Evolutionary conservation across 2,113 vertebrate species (phyloP).

Genomic region (Heliornis fulica): DNA sequence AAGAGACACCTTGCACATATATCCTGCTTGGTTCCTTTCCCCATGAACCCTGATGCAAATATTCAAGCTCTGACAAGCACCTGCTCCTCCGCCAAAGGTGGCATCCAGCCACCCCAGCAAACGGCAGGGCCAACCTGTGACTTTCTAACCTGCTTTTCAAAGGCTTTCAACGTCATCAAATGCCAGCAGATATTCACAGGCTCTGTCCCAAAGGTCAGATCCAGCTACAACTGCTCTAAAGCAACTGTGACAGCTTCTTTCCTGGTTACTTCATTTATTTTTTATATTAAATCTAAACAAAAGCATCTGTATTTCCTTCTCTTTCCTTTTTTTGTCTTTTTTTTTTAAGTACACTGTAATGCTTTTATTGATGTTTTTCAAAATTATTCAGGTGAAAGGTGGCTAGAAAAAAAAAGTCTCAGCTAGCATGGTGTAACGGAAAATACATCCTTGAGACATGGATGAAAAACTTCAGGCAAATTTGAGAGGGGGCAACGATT

Average conservation of each 20-base stretch:
- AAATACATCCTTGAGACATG: neutral
- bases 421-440: neutral
- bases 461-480: neutral
- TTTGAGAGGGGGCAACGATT: neutral
- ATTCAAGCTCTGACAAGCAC: neutral
- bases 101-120: neutral
- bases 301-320: neutral
- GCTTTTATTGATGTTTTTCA: neutral
- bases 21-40: neutral
- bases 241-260: neutral
- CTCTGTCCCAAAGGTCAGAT: neutral
- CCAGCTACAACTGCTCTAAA: neutral
- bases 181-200: neutral
- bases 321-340: neutral
- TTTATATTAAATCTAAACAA: neutral
- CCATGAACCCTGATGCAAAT: neutral
- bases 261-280: neutral
- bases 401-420: neutral
- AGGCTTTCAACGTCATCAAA: neutral
- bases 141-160: neutral
- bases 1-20: neutral
- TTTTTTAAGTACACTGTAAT: neutral
- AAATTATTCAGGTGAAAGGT: neutral
- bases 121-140: neutral
- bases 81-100: neutral